Conservation (phyloP, 2,797 vertebrate species). For the Sciurus carolinensis region DNA sequence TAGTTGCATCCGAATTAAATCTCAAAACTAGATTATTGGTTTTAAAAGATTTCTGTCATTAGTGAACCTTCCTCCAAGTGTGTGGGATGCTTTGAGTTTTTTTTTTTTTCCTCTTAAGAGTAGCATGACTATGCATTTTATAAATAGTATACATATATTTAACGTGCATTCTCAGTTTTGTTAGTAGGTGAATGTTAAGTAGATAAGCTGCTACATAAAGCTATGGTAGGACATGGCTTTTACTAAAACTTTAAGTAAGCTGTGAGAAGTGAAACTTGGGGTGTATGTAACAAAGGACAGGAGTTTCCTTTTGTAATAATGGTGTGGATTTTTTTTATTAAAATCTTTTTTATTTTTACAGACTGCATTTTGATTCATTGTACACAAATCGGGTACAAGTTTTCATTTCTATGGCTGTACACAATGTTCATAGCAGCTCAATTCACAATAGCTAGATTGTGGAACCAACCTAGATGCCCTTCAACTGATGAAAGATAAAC, state of each 20-base stretch:
- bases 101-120: not conserved
- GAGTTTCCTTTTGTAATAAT: slow-evolving; percentile 18
- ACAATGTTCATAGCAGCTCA: too few species aligned
- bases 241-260: not conserved
- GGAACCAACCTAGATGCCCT: too few species aligned
- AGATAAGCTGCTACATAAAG: not conserved
- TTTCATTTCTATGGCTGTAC: too few species aligned
- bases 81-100: not conserved
- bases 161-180: not conserved
- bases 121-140: not conserved
- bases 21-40: not conserved
- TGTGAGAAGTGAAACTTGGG: not conserved
- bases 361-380: too few species aligned
- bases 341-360: too few species aligned
- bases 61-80: not conserved
- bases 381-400: too few species aligned
- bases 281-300: not conserved
- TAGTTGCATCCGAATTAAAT: slow-evolving; percentile 20
- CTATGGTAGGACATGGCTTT: not conserved
- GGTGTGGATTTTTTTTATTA: not conserved
- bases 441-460: too few species aligned
- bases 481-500: too few species aligned
- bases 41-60: slow-evolving; percentile 7
- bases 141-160: not conserved
- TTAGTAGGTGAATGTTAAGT: not conserved